Conservation (phyloP, 2,113 vertebrate species). For the Engystomops pustulosus region DNA sequence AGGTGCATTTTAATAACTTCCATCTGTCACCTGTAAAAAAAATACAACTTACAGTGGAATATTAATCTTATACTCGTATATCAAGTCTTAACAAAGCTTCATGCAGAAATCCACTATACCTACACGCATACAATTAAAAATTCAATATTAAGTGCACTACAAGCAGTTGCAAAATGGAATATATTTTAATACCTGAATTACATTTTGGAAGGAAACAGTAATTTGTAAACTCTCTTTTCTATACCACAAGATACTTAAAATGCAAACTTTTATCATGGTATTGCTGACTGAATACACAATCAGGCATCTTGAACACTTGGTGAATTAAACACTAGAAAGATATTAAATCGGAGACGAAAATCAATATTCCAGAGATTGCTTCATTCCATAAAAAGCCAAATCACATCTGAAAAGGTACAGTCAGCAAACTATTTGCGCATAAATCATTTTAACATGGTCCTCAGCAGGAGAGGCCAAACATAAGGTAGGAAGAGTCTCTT, state of each 20-base stretch:
- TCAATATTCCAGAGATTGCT: conserved; percentile 22
- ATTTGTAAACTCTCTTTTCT: not conserved
- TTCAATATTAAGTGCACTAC: not conserved
- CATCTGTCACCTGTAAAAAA: conserved; percentile 26
- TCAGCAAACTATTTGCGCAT: not conserved
- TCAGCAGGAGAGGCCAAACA: not conserved
- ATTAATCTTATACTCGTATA: not conserved
- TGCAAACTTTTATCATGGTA: not conserved
- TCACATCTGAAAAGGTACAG: not conserved
- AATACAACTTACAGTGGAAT: not conserved
- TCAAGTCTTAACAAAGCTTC: conserved; percentile 1
- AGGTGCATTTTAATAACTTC: conserved; percentile 28
- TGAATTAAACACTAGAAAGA: conserved; percentile 20
- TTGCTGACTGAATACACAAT: not conserved
- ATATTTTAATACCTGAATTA: conserved; percentile 1
- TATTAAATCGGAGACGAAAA: conserved; percentile 25
- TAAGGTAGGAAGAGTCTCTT: not conserved
- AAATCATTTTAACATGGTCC: not conserved
- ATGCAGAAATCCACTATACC: not conserved
- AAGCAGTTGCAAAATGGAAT: not conserved
- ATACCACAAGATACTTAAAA: not conserved
- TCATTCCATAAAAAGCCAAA: conserved; percentile 5
- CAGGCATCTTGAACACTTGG: conserved; percentile 19
- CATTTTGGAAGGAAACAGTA: not conserved
- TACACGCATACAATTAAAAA: not conserved